Base-by-base conservation (phyloP, 2,888 invertebrate species). In the Hirtodrosophila alboralis region DNA sequence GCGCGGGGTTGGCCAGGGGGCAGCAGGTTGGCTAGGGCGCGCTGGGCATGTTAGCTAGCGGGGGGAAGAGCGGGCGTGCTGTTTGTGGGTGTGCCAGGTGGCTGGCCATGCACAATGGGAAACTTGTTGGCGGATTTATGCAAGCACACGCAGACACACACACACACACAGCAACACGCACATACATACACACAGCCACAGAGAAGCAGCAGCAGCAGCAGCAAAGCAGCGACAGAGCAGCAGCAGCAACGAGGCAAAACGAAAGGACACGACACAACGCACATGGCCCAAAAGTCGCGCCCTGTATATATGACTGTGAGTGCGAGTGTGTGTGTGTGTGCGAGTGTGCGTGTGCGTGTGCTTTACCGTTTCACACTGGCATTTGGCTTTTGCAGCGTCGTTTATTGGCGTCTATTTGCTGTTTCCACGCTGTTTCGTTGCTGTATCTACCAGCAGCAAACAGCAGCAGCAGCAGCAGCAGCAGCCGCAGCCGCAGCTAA, bases 41-140 rank as follows among this genome's bases (percentile, higher is more conserved):
- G 1, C 5, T 21, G 23, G 23, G 18, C 18, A 5, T 23, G 28
- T n/a, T n/a, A n/a, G n/a, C n/a, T n/a, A n/a, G n/a, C n/a, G n/a
- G n/a, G n/a, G n/a, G n/a, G n/a, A n/a, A 8, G 53, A 10, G n/a
- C n/a, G 26, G 33, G 30, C 16, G 23, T 2, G 6, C 6, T 12
- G 31, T 49, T n/a, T 58, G 59, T 43, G 65, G 51, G 63, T 28
- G 58, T 36, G 64, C 14, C 38, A 45, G 61, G 51, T 38, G 72
- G 49, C 53, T 41, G 51, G 64, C 49, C 80, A 69, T 75, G 84
- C 81, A 83, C 81, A 83, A 83, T 86, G 86, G 86, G 84, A 86
- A 86, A 83, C 81, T 83, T 83, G 81, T 83, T 83, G 81, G 86
- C 69, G 78, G 81, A 86, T 77, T 86, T 84, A 75, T 86, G 80